Evolutionary conservation across 2,888 invertebrate species (phyloP).

Genomic region (Eupithecia subumbrata): DNA sequence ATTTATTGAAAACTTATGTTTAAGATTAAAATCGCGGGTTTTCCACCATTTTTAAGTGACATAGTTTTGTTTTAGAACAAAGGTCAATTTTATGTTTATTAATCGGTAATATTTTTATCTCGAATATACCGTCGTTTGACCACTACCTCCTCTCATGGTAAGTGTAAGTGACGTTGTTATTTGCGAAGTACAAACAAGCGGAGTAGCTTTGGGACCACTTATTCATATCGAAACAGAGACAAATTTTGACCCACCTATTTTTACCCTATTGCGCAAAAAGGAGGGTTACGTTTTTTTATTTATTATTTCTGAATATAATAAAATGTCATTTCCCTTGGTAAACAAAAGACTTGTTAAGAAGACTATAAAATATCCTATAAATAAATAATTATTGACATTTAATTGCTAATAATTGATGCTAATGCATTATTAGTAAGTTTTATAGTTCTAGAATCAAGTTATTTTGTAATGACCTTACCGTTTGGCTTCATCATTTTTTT

Average conservation of each 20-base stretch:
- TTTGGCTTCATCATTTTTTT: background rate
- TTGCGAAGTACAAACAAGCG: background rate
- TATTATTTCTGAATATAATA: conserved; percentile 21
- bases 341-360: conserved; percentile 7
- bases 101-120: background rate
- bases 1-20: background rate
- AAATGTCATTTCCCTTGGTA: conserved; percentile 30
- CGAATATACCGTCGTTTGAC: background rate
- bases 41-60: background rate
- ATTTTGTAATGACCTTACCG: conserved; percentile 10
- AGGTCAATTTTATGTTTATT: background rate
- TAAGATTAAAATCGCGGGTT: background rate
- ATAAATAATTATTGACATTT: conserved; percentile 19
- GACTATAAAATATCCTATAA: conserved; percentile 5
- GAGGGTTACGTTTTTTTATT: conserved; percentile 26
- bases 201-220: background rate
- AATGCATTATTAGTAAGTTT: conserved; percentile 3
- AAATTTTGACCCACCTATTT: background rate
- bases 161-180: background rate
- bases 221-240: background rate
- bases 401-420: conserved; percentile 5
- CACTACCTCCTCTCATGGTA: background rate
- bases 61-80: background rate
- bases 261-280: background rate
- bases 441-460: conserved; percentile 4